Base-by-base conservation (phyloP, 2,888 invertebrate species). In the Leptinotarsa rubiginosa region DNA sequence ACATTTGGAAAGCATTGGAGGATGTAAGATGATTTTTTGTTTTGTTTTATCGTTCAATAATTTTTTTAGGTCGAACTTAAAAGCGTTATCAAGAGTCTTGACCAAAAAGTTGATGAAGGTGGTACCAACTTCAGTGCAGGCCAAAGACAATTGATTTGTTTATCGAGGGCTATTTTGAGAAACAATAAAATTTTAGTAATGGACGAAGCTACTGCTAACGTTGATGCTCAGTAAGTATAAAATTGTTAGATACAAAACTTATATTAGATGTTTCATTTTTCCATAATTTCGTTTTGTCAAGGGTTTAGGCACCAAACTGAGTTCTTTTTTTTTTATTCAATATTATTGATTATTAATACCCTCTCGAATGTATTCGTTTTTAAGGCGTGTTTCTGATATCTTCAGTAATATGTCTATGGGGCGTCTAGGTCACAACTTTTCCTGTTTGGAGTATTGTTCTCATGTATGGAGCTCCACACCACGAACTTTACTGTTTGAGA, bases 131-230 rank as follows among this genome's bases (percentile, higher is more conserved):
- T 95, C 85, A 96, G 96, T 85, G 94, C 94, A 13, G 97, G 97
- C 0, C 96, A 97, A 87, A 89, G 96, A 69, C 97, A 97, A 86
- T 88, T 97, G 70, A 89, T 97, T 70, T 97, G 97, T 84, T 88
- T 97, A 71, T 97, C 97, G 13, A 90, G 96, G 78, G 97, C 97
- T 0, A 93, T 97, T 77, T 90, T 97, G 0, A 90, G 93, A 64
- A 93, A 93, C 83, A 94, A 93, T 56, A 93, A 92, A 82, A 91
- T 97, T 79, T 89, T 97, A 2, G 93, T 97, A 41, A 89, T 97
- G 77, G 97, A 97, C 83, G 97, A 97, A 89, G 97, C 97, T 47
- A 97, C 97, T 0, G 96, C 97, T 3, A 97, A 96, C 86, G 96
- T 97, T 3, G 97, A 97, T 87, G 94, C 93, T 74, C 92, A 92